Evolutionary conservation across 2,797 vertebrate genomes (phyloP).

Genomic region (Zalophus californianus): DNA sequence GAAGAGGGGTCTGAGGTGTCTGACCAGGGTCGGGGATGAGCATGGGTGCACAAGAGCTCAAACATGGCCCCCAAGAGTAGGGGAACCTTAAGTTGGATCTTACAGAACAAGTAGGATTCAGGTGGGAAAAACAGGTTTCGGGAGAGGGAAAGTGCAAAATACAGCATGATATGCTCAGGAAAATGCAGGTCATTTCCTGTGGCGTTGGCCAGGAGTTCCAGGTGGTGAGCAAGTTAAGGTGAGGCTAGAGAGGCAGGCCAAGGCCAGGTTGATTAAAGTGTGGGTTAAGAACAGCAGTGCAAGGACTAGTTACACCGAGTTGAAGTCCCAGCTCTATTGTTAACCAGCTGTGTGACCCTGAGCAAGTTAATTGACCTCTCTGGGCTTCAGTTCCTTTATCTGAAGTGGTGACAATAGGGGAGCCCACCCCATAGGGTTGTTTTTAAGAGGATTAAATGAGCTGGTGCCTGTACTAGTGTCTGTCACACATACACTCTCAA

Average conservation of each 20-base stretch:
- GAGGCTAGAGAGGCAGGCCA: not conserved
- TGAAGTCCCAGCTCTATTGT: not conserved
- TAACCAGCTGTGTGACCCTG: not conserved
- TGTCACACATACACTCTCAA: not conserved
- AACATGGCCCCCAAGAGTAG: not conserved
- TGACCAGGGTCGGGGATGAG: too few relatives aligned
- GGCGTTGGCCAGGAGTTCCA: not conserved
- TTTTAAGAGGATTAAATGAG: not conserved
- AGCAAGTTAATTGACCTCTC: not conserved
- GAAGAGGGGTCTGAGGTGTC: not conserved
- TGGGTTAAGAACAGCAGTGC: not conserved
- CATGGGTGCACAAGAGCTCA: accelerated
- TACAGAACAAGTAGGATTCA: not conserved
- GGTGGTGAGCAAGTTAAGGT: not conserved
- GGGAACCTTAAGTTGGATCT: not conserved
- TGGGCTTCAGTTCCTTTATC: not conserved
- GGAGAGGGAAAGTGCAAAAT: not conserved
- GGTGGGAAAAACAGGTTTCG: not conserved
- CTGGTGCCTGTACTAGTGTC: not conserved
- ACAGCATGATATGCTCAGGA: not conserved
- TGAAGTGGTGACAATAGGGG: not conserved
- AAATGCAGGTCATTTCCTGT: not conserved
- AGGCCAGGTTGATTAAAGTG: not conserved
- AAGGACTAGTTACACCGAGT: not conserved
- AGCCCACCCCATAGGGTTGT: not conserved